Conservation (phyloP, 2,888 invertebrate genomes). For the Halocaridina rubra region DNA sequence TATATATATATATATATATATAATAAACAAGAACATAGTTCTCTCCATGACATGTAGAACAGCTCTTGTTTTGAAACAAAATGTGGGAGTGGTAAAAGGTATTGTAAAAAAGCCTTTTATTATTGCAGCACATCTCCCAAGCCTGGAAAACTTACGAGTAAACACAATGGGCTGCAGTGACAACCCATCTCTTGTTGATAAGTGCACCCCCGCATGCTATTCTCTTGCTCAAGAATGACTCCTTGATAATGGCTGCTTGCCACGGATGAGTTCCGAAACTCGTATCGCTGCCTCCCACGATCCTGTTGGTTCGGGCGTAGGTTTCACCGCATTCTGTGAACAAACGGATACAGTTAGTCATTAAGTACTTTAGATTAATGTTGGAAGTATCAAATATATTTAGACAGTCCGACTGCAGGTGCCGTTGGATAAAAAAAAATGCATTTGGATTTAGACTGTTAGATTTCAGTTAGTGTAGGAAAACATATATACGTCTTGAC, state of each 20-base stretch:
- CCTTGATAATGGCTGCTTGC: conserved; percentile 77
- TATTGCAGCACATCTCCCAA: neutral
- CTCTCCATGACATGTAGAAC: too few species aligned
- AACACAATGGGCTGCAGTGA: conserved; percentile 84
- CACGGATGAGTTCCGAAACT: conserved; percentile 93
- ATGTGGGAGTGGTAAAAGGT: too few species aligned
- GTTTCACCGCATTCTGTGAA: conserved; percentile 87
- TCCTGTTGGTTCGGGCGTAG: conserved; percentile 86
- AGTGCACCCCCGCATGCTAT: conserved; percentile 92
- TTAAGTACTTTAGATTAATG: too few species aligned
- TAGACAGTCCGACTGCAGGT: too few species aligned
- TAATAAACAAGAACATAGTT: neutral
- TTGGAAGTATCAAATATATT: too few species aligned
- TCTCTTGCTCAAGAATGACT: conserved; percentile 89
- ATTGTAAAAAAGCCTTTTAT: too few species aligned
- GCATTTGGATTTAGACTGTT: too few species aligned
- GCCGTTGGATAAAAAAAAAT: too few species aligned
- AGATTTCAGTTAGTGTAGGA: too few species aligned
- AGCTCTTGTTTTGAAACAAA: too few species aligned
- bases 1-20: neutral
- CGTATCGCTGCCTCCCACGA: conserved; percentile 91
- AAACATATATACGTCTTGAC: too few species aligned
- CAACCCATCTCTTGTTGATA: conserved; percentile 89
- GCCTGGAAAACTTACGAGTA: conserved; percentile 33
- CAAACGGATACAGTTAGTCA: neutral